Evolutionary conservation across 2,113 vertebrate species (phyloP), one percentile per base, ranked within the genome.

Genomic region (Rhineura floridana): DNA sequence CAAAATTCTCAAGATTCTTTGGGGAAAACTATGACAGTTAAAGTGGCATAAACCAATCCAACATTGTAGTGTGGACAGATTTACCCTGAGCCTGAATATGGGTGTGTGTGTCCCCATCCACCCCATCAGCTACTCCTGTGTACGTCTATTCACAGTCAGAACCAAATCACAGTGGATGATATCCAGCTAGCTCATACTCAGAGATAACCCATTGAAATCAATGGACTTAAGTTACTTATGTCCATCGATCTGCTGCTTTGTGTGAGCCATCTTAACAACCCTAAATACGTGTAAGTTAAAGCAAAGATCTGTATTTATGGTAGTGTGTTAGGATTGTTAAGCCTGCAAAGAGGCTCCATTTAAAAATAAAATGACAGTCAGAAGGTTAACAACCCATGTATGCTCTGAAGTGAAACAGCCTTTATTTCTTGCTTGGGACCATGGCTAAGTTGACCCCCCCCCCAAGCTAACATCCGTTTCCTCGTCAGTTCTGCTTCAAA

Each of bases 401-500:
- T 55, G 55, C 42, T 87, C 30, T 36, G 72, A 87, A 70, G 12
- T 9, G n/a, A 90, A 83, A 59, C 39, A 90, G 72, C 28, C 44
- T 50, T 3, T 48, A 70, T 59, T 48, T 88, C 63, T 82, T 9
- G 2, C 87, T 75, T 63, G 87, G 17, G 70, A 73, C 52, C 21
- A 81, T 48, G 42, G 75, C 75, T 10, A 78, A 81, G 89, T 88
- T 91, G 84, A 91, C 30, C 90, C 84, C 28, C 55, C 90, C 21
- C 42, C 44, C 33, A 39, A 65, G 83, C 50, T 77, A 76, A 89
- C 88, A 75, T 72, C 33, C 39, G 0, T 0, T 91, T 95, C 91
- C 86, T 81, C 81, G 63, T 87, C 83, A 85, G 85, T 85, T 93
- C 83, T 79, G 33, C 1, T 15, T 89, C 88, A 93, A 83, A 82